Evolutionary conservation across 2,888 invertebrate species (phyloP).

Genomic region (Lycia hirtaria): DNA sequence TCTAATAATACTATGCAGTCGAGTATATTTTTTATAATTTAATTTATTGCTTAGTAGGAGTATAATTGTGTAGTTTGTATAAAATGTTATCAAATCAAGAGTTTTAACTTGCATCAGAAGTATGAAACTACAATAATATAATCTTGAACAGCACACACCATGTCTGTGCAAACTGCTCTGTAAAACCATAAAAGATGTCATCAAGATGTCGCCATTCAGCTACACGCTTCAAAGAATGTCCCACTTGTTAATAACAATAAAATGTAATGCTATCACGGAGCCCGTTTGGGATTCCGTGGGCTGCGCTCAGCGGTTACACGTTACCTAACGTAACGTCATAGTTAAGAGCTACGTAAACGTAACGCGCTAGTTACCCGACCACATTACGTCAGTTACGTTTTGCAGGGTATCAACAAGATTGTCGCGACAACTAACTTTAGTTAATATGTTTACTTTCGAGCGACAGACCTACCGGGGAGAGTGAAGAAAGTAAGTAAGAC

Average conservation of each 20-base stretch:
- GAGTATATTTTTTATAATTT: no score
- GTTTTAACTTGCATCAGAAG: no score
- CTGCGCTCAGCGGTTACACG: slow-evolving; percentile 5
- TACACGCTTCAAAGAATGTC: slow-evolving; percentile 19
- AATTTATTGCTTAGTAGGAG: no score
- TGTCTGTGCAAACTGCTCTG: not conserved
- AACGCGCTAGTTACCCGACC: not conserved
- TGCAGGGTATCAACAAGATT: not conserved
- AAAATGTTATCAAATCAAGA: no score
- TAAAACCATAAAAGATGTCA: slow-evolving; percentile 2
- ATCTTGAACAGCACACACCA: not conserved
- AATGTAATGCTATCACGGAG: slow-evolving; percentile 22
- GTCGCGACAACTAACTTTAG: not conserved
- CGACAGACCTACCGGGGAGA: no score
- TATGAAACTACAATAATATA: not conserved
- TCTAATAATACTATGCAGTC: no score
- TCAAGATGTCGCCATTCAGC: not conserved
- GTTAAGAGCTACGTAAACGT: not conserved
- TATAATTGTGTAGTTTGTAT: no score
- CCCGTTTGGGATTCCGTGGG: slow-evolving; percentile 23
- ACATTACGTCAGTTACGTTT: not conserved
- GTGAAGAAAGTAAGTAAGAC: no score
- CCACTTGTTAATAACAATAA: slow-evolving; percentile 23
- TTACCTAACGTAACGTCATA: not conserved
- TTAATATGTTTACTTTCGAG: no score